Evolutionary conservation across 2,797 vertebrate species (phyloP), one percentile per base, ranked within the genome.

Genomic region (Fistularia tabacaria): DNA sequence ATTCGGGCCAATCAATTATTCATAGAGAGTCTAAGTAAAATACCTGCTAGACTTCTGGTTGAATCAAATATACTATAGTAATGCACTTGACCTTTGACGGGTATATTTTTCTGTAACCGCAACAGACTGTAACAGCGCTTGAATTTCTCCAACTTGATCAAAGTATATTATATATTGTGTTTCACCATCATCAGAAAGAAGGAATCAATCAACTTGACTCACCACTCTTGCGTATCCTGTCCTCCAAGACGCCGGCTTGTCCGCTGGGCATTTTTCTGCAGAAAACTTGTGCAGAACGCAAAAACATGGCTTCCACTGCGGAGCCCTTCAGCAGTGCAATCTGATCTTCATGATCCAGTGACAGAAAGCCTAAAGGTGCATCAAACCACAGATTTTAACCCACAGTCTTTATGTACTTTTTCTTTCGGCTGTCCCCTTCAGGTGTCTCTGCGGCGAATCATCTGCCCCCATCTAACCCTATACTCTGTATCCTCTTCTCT

Each of bases 241-340:
- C 96, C 76, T 96, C 95, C 71, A 99, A 65, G 61, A 97, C 81
- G 1, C 93, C 91, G 0, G 87, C 84, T 49, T 98, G 93, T 62
- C 92, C 94, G 0, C 69, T 66, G 10, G 95, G 96, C 73, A 94
- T 92, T 76, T 95, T 98, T 62, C 76, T 92, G 58, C 91, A 94
- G 80, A 99, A 94, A 76, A 96, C 92, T 77, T 98, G 95, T 54
- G 96, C 96, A 0, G 97, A 99, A 38, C 96, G 94, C 52, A 99
- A 91, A 64, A 97, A 99, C 95, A 98, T 99, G 62, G 97, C 97
- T 82, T 99, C 97, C 47, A 99, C 96, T 1, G 97, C 96, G 1
- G 97, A 99, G 46, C 97, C 96, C 76, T 99, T 99, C 59, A 99
- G 82, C 77, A 99, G 84, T 63, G 97, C 97, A 38, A 99, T 99